Evolutionary conservation across 2,113 vertebrate species (phyloP).

Genomic region (Pavo muticus): DNA sequence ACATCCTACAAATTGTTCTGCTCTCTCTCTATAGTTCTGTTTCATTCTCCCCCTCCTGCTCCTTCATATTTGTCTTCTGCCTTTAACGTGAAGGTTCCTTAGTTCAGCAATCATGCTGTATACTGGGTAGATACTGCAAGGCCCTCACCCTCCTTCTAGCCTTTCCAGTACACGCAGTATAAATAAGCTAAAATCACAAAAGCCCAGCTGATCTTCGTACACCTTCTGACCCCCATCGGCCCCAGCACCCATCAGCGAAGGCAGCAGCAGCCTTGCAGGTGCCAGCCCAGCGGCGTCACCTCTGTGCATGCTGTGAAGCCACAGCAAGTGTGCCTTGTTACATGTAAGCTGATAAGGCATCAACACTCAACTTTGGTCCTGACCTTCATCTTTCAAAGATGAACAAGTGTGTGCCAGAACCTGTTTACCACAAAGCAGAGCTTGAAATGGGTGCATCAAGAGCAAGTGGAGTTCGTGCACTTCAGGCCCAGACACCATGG

Average conservation of each 20-base stretch:
- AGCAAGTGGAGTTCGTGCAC: not conserved
- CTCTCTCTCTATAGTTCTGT: not conserved
- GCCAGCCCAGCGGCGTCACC: not conserved
- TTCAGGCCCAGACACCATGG: not conserved
- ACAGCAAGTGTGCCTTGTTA: not conserved
- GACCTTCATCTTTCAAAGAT: not conserved
- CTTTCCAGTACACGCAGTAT: not conserved
- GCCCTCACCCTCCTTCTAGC: not conserved
- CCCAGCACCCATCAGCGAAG: not conserved
- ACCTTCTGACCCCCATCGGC: not conserved
- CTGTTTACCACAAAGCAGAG: not conserved
- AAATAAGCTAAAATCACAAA: not conserved
- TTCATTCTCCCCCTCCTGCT: not conserved
- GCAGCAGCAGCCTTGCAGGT: rapidly evolving
- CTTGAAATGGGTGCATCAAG: not conserved
- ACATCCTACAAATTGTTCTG: not conserved
- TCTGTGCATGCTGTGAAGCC: not conserved
- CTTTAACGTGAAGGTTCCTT: not conserved
- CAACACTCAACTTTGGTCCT: not conserved
- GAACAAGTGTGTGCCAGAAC: not conserved
- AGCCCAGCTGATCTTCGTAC: not conserved
- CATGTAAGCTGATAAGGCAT: not conserved
- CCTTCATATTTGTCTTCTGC: not conserved
- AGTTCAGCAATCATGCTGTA: not conserved
- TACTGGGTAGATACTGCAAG: not conserved